Evolutionary conservation across 2,113 vertebrate species (phyloP).

Genomic region (Ellobius talpinus): DNA sequence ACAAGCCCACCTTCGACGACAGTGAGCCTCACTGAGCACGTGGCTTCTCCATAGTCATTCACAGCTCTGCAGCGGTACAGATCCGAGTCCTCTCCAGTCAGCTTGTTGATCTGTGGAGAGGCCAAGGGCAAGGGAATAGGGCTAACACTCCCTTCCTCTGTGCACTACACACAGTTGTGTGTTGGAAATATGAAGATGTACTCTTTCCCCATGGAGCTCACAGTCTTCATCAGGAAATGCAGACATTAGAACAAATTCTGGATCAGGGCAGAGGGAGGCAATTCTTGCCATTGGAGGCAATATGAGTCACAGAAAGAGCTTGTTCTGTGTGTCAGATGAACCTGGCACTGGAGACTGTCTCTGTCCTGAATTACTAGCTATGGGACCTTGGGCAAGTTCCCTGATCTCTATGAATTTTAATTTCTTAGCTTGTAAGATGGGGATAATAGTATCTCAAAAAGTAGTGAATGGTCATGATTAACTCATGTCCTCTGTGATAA

Average conservation of each 20-base stretch:
- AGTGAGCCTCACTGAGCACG: conserved; percentile 87
- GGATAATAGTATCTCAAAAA: background rate
- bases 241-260: background rate
- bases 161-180: too few species aligned
- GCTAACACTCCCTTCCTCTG: background rate
- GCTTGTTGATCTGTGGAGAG: conserved; percentile 87
- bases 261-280: background rate
- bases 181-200: background rate
- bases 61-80: conserved; percentile 90
- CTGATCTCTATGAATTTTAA: background rate
- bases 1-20: conserved; percentile 90
- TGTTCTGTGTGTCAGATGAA: fast-evolving
- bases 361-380: background rate
- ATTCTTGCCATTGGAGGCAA: background rate
- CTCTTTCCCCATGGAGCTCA: background rate
- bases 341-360: fast-evolving
- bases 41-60: conserved; percentile 91
- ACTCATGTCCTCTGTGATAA: too few species aligned
- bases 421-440: background rate
- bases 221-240: background rate
- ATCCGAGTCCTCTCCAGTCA: conserved; percentile 87
- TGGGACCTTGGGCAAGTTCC: background rate
- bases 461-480: background rate
- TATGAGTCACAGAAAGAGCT: background rate
- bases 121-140: conserved; percentile 60